phyloP scores from a whole-genome alignment of 2,797 vertebrate species.

The Crossoptilon crossoptilon region DNA sequence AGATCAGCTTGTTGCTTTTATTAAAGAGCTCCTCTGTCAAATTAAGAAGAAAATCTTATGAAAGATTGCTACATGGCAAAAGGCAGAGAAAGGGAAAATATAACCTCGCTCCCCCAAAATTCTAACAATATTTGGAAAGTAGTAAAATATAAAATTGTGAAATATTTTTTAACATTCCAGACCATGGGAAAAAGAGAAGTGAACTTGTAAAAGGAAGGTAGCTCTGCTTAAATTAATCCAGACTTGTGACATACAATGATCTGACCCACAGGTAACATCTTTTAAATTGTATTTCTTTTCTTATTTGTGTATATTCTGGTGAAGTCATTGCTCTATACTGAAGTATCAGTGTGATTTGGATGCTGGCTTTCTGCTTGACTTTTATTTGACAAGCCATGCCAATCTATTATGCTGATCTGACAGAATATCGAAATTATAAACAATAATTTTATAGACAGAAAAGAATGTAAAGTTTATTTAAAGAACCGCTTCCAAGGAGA shows the following conservation, averaged over 20 bases:
- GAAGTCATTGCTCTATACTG: neutral
- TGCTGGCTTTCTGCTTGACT: neutral
- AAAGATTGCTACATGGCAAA: neutral
- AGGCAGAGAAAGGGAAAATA: neutral
- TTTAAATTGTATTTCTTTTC: conserved; percentile 7
- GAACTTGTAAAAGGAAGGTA: neutral
- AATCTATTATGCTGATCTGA: neutral
- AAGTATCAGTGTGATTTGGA: neutral
- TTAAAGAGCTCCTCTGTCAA: neutral
- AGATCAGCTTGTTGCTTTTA: neutral
- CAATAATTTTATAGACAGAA: neutral
- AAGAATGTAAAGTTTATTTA: neutral
- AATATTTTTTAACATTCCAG: conserved; percentile 15
- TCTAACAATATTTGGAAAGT: conserved; percentile 55
- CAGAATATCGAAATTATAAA: neutral
- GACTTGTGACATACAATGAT: conserved; percentile 29
- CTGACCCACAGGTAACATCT: conserved; percentile 2
- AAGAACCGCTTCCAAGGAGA: neutral
- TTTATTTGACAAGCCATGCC: conserved; percentile 13
- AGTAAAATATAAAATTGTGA: conserved; percentile 50
- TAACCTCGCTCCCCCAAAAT: conserved; percentile 3
- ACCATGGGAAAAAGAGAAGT: neutral
- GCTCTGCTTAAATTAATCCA: conserved; percentile 21
- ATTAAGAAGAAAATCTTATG: neutral
- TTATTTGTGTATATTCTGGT: neutral